These are phyloP conservation scores for Morelia viridis DNA, from an alignment of 2,797 vertebrate genomes.

Conservation along the genomic window DNA sequence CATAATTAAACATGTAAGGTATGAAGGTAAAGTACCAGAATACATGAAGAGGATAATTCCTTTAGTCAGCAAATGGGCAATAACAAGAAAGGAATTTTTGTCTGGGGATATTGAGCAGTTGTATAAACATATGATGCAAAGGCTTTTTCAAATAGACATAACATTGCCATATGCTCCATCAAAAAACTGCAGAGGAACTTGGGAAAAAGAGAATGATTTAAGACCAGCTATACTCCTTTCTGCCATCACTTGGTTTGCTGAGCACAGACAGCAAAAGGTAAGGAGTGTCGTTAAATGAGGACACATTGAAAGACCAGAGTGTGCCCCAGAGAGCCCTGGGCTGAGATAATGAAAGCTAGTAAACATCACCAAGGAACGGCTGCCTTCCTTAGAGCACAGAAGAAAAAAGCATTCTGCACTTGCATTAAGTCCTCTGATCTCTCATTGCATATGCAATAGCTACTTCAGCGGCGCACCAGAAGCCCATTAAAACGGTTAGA, in stretches of 20 bases:
- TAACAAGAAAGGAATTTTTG: constrained; percentile 82
- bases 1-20: constrained; percentile 80
- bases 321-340: constrained; percentile 71
- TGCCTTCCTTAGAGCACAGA: constrained; percentile 63
- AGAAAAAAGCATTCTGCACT: constrained; percentile 27
- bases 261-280: constrained; percentile 69
- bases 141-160: constrained; percentile 83
- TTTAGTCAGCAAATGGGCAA: constrained; percentile 83
- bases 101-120: constrained; percentile 82
- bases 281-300: constrained; percentile 69
- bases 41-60: constrained; percentile 82
- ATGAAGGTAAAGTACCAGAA: constrained; percentile 81
- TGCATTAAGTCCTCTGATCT: constrained; percentile 54
- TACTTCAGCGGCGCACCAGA: constrained; percentile 54
- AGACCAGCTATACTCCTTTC: constrained; percentile 70
- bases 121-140: constrained; percentile 83
- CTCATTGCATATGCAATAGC: constrained; percentile 53
- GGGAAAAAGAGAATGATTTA: constrained; percentile 81
- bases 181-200: constrained; percentile 76
- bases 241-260: constrained; percentile 74
- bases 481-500: constrained; percentile 58
- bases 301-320: constrained; percentile 71
- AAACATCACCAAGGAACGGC: constrained; percentile 65
- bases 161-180: constrained; percentile 80
- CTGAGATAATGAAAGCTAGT: constrained; percentile 74